Evolutionary conservation across 2,888 invertebrate species (phyloP), one percentile per base, ranked within the genome.

Genomic region (Spicauda simplicius): DNA sequence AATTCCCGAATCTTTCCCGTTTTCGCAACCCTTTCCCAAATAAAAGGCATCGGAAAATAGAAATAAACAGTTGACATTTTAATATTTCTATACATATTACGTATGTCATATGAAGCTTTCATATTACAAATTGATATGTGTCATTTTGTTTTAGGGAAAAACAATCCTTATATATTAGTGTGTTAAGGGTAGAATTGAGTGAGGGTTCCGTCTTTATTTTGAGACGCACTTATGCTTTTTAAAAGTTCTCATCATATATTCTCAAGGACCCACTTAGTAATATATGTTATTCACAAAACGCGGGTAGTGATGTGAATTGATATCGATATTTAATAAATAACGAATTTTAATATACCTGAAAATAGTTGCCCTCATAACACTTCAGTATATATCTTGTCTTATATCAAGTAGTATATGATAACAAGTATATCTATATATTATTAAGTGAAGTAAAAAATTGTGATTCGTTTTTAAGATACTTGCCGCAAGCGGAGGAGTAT

Each of bases 281-380:
- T 58, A 58, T 64, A 53, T 64, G 64, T 52, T 64, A 64, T 64
- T 52, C 64, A 64, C 57, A 58, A 64, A 58, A 53, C 37, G 12
- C n/a, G 41, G 6, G 14, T 41, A 48, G 50, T 19, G 58, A 52
- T 52, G 52, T 50, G 12, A 37, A 19, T 37, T 0, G 19, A 41
- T 64, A 33, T 64, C 64, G 64, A 57, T 53, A 53, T 45, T 37
- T 12, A 37, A 37, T 37, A 37, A 37, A 37, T 37, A 37, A 12
- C 0, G 7, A 33, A 1, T 11, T 37, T 37, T 12, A 37, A 12
- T 37, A 12, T 1, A 37, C 11, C 37, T 1, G 12, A 12, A 4
- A 37, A 11, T 37, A 33, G 8, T 33, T 33, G 6, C 10, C 33
- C 8, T 8, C 10, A 33, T 33, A 33, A 33, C 1, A 33, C 33